phyloP scores from a whole-genome alignment of 2,797 vertebrate species.

The Chelmon rostratus region DNA sequence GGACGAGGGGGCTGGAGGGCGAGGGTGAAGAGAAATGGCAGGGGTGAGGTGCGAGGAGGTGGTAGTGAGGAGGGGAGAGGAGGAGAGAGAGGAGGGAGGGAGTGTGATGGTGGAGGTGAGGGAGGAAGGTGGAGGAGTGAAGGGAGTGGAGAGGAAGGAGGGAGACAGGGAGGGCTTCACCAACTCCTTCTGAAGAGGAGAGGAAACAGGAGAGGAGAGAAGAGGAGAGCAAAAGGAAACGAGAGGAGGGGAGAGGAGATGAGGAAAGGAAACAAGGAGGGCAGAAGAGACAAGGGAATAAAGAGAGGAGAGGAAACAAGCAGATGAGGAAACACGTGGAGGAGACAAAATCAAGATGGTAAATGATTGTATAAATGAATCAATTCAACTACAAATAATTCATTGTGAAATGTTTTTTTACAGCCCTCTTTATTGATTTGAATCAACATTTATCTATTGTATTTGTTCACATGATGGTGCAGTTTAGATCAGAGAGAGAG shows the following conservation, averaged over 20 bases:
- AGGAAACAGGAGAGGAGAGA: neutral
- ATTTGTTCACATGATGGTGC: neutral
- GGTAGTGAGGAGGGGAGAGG: slow-evolving; percentile 88
- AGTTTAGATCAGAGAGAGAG: neutral
- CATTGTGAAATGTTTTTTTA: too few relatives aligned
- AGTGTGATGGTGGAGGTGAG: slow-evolving; percentile 83
- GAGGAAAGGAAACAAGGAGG: neutral
- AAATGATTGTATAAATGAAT: neutral
- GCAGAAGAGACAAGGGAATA: too few relatives aligned
- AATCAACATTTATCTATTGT: neutral
- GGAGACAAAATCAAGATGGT: neutral
- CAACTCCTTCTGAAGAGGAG: slow-evolving; percentile 62
- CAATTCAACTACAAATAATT: neutral
- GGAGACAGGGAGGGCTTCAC: slow-evolving; percentile 90
- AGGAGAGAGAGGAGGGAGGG: slow-evolving; percentile 88
- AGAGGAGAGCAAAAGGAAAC: neutral
- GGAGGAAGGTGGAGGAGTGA: slow-evolving; percentile 77
- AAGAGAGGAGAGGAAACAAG: neutral
- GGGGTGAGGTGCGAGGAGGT: slow-evolving; percentile 89
- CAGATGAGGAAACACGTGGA: neutral
- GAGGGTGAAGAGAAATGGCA: slow-evolving; percentile 86
- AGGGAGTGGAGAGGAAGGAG: slow-evolving; percentile 90
- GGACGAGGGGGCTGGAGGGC: slow-evolving; percentile 85
- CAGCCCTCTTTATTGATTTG: neutral
- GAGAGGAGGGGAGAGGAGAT: neutral